These are phyloP conservation scores for Andrena marginata DNA, from an alignment of 2,888 invertebrate species.

Conservation along the genomic window DNA sequence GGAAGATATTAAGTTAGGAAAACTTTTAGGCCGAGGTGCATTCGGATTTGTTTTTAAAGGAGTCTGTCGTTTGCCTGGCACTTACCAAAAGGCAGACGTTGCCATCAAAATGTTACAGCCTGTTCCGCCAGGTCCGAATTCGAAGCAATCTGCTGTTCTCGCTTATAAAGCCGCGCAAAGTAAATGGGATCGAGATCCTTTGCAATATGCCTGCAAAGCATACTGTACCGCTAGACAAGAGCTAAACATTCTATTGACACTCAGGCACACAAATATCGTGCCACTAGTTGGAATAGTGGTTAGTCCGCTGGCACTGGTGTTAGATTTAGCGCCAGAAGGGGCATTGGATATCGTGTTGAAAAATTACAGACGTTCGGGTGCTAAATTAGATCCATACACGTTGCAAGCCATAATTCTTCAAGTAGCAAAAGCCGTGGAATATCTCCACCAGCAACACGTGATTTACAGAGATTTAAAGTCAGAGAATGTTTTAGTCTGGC, in stretches of 20 bases:
- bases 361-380: conserved; percentile 94
- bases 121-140: conserved; percentile 92
- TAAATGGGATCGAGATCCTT: conserved; percentile 97
- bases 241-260: conserved; percentile 93
- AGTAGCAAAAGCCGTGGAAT: conserved; percentile 97
- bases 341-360: conserved; percentile 94
- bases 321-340: conserved; percentile 96
- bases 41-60: conserved; percentile 98
- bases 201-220: conserved; percentile 97
- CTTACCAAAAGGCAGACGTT: conserved; percentile 88
- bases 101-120: conserved; percentile 99
- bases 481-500: conserved; percentile 99
- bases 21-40: conserved; percentile 96
- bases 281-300: conserved; percentile 96
- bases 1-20: conserved; percentile 92
- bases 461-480: conserved; percentile 98
- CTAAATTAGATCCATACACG: conserved; percentile 92
- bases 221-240: conserved; percentile 99
- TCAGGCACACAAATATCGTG: conserved; percentile 96
- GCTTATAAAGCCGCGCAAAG: conserved; percentile 89
- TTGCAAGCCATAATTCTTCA: conserved; percentile 95
- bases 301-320: conserved; percentile 94
- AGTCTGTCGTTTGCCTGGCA: conserved; percentile 88
- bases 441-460: conserved; percentile 96
- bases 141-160: conserved; percentile 88